phyloP scores from a whole-genome alignment of 2,888 invertebrate genomes.

The Philopedon plagiatum region DNA sequence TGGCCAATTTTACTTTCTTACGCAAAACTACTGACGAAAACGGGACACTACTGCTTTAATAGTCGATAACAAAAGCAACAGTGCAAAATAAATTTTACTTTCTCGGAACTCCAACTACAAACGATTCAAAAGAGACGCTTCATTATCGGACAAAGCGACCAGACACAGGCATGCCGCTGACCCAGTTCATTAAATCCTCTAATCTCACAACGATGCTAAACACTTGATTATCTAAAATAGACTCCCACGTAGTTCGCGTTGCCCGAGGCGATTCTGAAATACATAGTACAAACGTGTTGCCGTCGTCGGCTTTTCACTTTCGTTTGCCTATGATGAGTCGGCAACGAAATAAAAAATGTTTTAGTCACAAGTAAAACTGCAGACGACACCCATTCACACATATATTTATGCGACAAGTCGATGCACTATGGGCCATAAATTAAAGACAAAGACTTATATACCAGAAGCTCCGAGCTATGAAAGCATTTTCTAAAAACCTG shows the following conservation, averaged over 20 bases:
- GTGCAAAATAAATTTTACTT: conserved; percentile 12
- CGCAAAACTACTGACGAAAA: background rate
- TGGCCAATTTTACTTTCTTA: too few relatives aligned
- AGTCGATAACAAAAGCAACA: background rate
- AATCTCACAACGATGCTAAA: conserved; percentile 40
- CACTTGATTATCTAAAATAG: conserved; percentile 45
- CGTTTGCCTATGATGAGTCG: background rate
- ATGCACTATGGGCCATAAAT: too few relatives aligned
- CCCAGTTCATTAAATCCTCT: conserved; percentile 42
- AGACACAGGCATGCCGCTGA: conserved; percentile 44
- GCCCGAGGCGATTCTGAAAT: conserved; percentile 17
- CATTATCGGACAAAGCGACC: conserved; percentile 31
- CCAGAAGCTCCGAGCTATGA: too few relatives aligned
- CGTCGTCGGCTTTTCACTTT: conserved; percentile 16
- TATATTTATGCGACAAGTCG: too few relatives aligned
- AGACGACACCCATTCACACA: too few relatives aligned
- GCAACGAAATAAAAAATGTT: conserved; percentile 4
- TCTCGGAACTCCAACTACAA: conserved; percentile 13
- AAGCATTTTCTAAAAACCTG: too few relatives aligned
- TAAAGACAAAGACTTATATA: too few relatives aligned
- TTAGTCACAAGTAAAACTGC: background rate
- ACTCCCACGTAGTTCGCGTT: conserved; percentile 33
- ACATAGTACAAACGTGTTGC: conserved; percentile 11
- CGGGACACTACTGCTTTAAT: background rate
- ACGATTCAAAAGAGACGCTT: conserved; percentile 9